These are phyloP conservation scores for Micromesistius poutassou DNA, from an alignment of 2,797 vertebrate genomes.

Conservation along the genomic window DNA sequence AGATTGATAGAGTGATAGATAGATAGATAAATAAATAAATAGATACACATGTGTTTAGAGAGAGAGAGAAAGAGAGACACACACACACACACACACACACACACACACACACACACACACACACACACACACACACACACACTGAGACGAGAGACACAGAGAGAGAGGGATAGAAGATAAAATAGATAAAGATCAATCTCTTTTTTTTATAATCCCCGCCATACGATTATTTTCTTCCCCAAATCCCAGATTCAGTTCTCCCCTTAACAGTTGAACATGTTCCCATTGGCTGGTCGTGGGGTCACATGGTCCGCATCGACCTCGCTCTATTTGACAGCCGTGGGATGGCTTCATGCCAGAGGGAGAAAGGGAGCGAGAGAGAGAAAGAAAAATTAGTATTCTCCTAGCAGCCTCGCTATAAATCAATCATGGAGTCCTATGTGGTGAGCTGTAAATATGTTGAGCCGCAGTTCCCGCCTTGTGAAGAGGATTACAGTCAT, in stretches of 20 bases:
- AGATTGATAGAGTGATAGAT: too few relatives aligned
- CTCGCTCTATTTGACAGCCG: slow-evolving; percentile 98
- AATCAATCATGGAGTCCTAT: slow-evolving; percentile 99
- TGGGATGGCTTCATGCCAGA: slow-evolving; percentile 89
- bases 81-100: too few relatives aligned
- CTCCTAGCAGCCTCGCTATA: slow-evolving; percentile 81
- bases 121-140: too few relatives aligned
- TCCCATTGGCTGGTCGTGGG: slow-evolving; percentile 80
- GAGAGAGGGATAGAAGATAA: too few relatives aligned
- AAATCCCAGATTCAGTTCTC: slow-evolving; percentile 47
- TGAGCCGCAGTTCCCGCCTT: slow-evolving; percentile 96
- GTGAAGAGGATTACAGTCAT: slow-evolving; percentile 92
- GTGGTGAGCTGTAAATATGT: slow-evolving; percentile 97
- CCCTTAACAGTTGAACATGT: slow-evolving; percentile 70
- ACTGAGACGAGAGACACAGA: too few relatives aligned
- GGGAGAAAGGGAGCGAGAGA: slow-evolving; percentile 65
- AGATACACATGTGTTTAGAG: too few relatives aligned
- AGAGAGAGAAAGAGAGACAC: too few relatives aligned
- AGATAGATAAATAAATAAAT: too few relatives aligned
- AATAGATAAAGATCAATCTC: background rate
- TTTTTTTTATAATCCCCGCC: background rate
- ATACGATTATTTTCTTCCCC: slow-evolving; percentile 43
- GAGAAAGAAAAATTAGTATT: slow-evolving; percentile 76
- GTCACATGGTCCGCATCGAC: slow-evolving; percentile 85
- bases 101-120: too few relatives aligned